A percentile compares a stretch with the other conserved stretches of the same genome.
Conservation (phyloP, 2,797 vertebrate genomes). For the Periparus ater region DNA sequence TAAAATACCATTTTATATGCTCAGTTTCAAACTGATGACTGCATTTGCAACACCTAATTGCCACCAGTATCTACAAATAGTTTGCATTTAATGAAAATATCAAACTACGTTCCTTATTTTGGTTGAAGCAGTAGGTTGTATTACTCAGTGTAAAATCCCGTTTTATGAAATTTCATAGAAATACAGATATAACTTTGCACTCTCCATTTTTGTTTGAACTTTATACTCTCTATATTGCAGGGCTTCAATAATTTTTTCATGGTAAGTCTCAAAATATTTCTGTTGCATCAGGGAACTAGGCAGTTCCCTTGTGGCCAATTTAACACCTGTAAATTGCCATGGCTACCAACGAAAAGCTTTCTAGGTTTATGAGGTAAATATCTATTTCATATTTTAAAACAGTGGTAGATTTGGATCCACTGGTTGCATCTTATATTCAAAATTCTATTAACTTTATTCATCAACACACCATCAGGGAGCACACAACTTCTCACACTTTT, state of each 20-base stretch:
- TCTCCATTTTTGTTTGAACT: constrained; percentile 23
- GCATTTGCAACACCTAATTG: constrained; percentile 48
- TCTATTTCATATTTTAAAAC: constrained; percentile 9
- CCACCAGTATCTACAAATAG: constrained; percentile 24
- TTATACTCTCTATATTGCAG: constrained; percentile 27
- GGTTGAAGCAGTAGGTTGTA: constrained; percentile 6
- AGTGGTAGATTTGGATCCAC: neutral
- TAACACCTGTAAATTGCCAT: constrained; percentile 50
- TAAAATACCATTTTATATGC: constrained; percentile 44
- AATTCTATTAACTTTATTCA: constrained; percentile 22
- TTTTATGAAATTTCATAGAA: constrained; percentile 46
- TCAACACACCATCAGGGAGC: neutral
- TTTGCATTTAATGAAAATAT: constrained; percentile 54
- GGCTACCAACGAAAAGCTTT: constrained; percentile 11
- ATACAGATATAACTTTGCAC: neutral
- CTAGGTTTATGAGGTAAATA: neutral
- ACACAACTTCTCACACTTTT: neutral
- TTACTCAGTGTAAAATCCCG: neutral
- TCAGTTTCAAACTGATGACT: constrained; percentile 38
- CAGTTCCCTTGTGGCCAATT: constrained; percentile 21
- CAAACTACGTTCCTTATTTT: neutral
- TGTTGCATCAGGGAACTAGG: constrained; percentile 7
- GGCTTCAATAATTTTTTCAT: constrained; percentile 37
- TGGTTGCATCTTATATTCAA: constrained; percentile 31
- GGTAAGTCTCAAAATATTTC: constrained; percentile 38